Evolutionary conservation across 2,888 invertebrate species (phyloP), one percentile per base, ranked within the genome.

Genomic region (Plagodis dolabraria): DNA sequence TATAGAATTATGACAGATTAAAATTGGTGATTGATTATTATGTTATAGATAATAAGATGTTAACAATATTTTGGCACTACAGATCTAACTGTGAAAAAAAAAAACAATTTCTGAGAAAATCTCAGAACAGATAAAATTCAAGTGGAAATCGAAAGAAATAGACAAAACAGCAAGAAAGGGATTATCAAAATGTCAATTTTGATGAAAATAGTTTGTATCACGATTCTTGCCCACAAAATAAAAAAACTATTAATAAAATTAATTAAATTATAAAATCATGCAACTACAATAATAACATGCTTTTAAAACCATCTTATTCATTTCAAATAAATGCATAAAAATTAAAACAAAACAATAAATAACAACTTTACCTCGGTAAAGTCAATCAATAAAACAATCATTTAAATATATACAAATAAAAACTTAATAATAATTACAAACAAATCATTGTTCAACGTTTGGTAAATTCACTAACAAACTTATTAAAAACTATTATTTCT

Each of bases 131-230:
- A 34, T 11, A 7, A 51, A n/a, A 49, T 47, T 46, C 22, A 22
- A 22, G 22, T 22, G 22, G 22, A 22, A 22, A 22, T 11, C 40
- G 43, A 38, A 48, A 22, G 33, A 43, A 43, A 43, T 12, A 42
- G 9, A 11, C 7, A 36, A 45, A 45, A 47, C n/a, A 60, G 67
- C 78, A 86, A 86, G 85, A 75, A 70, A 77, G 77, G 75, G 83
- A 85, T 78, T 64, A 79, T 47, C 77, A 85, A 85, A 82, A 65
- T 65, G 67, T 79, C 83, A 74, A 79, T 85, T 86, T 85, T 60
- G 54, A 57, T 52, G 43, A 63, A 65, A 63, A 63, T 46, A 58
- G 51, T 49, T 60, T 57, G 60, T 52, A 63, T 60, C 62, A 60
- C 57, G 10, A 56, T 61, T 53, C 61, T 66, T 57, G 55, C 60